These are phyloP conservation scores for Ancistrus triradiatus DNA, from an alignment of 2,113 vertebrate genomes.

Conservation along the genomic window DNA sequence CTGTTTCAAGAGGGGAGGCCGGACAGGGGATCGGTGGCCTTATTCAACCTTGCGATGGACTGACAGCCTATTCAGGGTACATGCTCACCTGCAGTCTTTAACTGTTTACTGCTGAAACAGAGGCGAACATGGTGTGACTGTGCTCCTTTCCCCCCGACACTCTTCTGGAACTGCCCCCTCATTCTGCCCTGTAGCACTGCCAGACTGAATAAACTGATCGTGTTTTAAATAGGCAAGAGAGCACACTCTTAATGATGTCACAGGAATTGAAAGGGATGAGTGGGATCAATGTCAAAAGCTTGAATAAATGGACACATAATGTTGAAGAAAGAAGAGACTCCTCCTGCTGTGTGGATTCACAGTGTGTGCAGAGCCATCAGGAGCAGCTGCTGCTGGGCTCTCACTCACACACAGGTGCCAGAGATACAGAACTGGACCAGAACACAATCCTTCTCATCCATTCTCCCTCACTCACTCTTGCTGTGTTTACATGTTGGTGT, in stretches of 20 bases:
- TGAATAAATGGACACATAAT: conserved; percentile 41
- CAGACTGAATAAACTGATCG: conserved; percentile 27
- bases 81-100: too few species aligned
- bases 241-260: conserved; percentile 39
- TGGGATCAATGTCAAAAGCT: conserved; percentile 42
- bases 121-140: neutral
- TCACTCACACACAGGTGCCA: neutral
- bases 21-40: too few species aligned
- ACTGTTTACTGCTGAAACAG: neutral
- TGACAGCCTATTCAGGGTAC: too few species aligned
- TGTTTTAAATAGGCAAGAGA: conserved; percentile 22
- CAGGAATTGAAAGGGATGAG: conserved; percentile 36
- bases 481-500: too few species aligned
- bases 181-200: neutral
- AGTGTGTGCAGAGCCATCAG: conserved; percentile 38
- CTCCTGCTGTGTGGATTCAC: conserved; percentile 35
- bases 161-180: neutral
- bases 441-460: too few species aligned
- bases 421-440: neutral
- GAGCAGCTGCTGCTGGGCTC: conserved; percentile 35
- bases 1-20: too few species aligned
- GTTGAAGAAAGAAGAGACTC: conserved; percentile 19
- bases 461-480: too few species aligned
- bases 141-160: neutral
- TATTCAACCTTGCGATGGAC: too few species aligned